Evolutionary conservation across 2,888 invertebrate species (phyloP).

Genomic region (Cosmia trapezina): DNA sequence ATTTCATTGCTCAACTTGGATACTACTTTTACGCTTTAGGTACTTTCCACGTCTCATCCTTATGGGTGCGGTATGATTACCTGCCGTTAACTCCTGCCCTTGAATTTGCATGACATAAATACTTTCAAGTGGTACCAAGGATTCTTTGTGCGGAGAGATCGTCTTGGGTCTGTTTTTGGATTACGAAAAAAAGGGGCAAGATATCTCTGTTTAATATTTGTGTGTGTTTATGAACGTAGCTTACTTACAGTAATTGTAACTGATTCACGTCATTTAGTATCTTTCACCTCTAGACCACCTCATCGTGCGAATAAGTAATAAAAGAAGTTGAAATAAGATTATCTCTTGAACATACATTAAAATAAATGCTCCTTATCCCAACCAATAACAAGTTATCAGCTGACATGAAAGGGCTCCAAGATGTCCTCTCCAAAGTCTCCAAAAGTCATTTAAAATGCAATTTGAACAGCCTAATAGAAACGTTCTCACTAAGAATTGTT

Average conservation of each 20-base stretch:
- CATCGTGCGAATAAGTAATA: background rate
- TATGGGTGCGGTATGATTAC: slow-evolving; percentile 64
- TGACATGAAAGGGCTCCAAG: slow-evolving; percentile 52
- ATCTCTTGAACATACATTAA: slow-evolving; percentile 10
- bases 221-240: background rate
- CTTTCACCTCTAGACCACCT: slow-evolving; percentile 21
- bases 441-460: slow-evolving; percentile 88
- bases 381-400: slow-evolving; percentile 47
- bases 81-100: slow-evolving; percentile 61
- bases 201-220: background rate
- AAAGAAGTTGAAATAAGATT: slow-evolving; percentile 18
- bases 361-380: slow-evolving; percentile 33
- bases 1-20: slow-evolving; percentile 89
- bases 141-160: slow-evolving; percentile 17
- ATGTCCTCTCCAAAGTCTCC: slow-evolving; percentile 69
- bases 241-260: background rate
- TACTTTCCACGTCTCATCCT: slow-evolving; percentile 72
- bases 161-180: slow-evolving; percentile 5
- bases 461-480: slow-evolving; percentile 88
- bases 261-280: background rate
- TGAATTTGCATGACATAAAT: slow-evolving; percentile 63
- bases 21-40: slow-evolving; percentile 77
- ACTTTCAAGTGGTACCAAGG: slow-evolving; percentile 31
- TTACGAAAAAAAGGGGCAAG: background rate
- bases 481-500: slow-evolving; percentile 88